Base-by-base conservation (phyloP, 2,797 vertebrate genomes). In the Neosilurus hyrtlii region DNA sequence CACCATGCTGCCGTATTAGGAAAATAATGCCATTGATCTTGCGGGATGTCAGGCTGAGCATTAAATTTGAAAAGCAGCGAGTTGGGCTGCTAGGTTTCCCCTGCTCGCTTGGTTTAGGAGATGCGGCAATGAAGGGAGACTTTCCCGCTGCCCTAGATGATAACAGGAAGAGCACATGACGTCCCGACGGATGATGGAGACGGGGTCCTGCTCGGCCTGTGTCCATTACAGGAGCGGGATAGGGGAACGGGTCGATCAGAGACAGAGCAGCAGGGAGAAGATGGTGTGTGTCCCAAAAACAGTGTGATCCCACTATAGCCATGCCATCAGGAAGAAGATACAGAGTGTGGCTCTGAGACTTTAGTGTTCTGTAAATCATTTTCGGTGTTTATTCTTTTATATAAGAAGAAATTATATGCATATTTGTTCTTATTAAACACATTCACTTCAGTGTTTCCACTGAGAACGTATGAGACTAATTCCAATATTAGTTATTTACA, bases 21-120 rank as follows among this genome's bases (percentile, higher is more conserved):
- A 92, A 95, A 94, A 94, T 94, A 94, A 93, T 93, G 91, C 88
- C 91, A 95, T 95, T 90, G 94, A 95, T 94, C 92, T 87, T 87
- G 85, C 65, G 15, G 54, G 90, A 90, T 91, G 86, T 91, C 93
- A 89, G 91, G 89, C 88, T 75, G 92, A 86, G 92, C 89, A 90
- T 93, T 93, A 94, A 93, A 94, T 94, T 92, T 93, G 92, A 94
- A 92, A 89, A 89, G 68, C 92, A 81, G 90, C 89, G 90, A 90
- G 92, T 93, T 90, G 91, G 91, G 90, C 90, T 90, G 89, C 92
- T 85, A 92, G 90, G 90, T 91, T 92, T 88, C 90, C 87, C 9
- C 51, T 18, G 61, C 49, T 56, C 43, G 70, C 82, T 80, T 37
- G 35, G 37, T 81, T 70, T 65, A 91, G 89, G 86, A 90, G 92